Conservation (phyloP, 2,797 vertebrate species). For the Sylvia borin region DNA sequence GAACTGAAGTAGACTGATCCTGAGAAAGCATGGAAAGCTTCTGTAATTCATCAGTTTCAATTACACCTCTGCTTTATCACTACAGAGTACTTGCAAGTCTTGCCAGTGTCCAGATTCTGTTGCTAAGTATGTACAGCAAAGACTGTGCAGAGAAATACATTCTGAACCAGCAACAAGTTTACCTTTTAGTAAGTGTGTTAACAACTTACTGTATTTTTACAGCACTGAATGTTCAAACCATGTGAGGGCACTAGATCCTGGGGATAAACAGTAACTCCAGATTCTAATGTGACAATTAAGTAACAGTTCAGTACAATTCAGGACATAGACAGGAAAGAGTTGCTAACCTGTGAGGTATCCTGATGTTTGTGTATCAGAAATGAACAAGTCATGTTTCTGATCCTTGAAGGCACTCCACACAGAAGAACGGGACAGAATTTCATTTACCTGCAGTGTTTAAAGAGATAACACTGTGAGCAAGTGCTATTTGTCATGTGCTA, state of each 20-base stretch:
- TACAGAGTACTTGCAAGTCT: background rate
- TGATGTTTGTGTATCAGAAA: conserved; percentile 96
- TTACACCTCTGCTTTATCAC: background rate
- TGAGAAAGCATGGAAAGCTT: background rate
- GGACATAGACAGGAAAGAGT: background rate
- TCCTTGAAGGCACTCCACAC: conserved; percentile 99
- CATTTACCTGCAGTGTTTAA: conserved; percentile 87
- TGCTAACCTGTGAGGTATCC: conserved; percentile 95
- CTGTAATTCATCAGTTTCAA: background rate
- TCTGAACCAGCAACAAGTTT: background rate
- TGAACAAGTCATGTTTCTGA: conserved; percentile 99
- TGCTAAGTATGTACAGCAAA: background rate
- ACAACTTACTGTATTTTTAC: background rate
- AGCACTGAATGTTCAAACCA: background rate
- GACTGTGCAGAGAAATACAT: background rate
- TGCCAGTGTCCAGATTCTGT: background rate
- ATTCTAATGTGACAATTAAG: background rate
- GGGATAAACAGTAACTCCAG: background rate
- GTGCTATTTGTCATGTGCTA: background rate
- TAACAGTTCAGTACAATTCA: background rate
- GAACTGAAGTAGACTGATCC: background rate
- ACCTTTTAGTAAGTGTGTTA: background rate
- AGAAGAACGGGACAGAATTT: conserved; percentile 94
- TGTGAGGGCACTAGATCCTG: background rate
- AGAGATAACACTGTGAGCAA: background rate